Evolutionary conservation across 2,888 invertebrate genomes (phyloP), one percentile per base, ranked within the genome.

Genomic region (Parnassius glacialis): DNA sequence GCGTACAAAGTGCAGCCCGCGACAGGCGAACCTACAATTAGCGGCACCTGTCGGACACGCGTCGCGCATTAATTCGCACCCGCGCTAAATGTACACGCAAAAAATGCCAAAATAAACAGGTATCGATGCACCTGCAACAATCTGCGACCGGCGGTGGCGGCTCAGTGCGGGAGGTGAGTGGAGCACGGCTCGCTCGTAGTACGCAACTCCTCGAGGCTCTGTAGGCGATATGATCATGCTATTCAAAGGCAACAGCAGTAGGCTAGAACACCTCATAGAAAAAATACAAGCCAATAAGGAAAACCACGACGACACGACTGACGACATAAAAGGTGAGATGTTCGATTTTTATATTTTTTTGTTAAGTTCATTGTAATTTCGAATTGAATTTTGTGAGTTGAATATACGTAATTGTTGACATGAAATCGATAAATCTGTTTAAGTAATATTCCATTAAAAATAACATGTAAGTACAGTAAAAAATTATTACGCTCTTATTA

Each of bases 231-330:
- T 92, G 92, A 92, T 92, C 86, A 96, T 96, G 96, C 92, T 96
- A 84, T 96, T 96, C 92, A 96, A 96, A 83, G 96, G 96, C 68
- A 96, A 96, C 85, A 96, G 96, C 91, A 95, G 95, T 81, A 93
- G 96, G 75, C 90, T 97, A 81, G 96, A 96, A 85, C 94, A 96
- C 80, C 93, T 97, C 74, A 97, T 97, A 72, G 96, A 96, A 85
- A 96, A 96, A 90, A 96, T 97, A 73, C 96, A 96, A 83, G 96
- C 96, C 7, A 96, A 95, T 75, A 96, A 96, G 90, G 96, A 96
- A 81, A 94, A 94, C 71, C 93, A 92, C 87, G 92, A 92, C 77
- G 90, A 90, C 61, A 87, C 82, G 11, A 75, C 92, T 5, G 92
- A 92, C 65, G 92, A 92, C 66, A 79, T 92, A 70, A 92, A 92